Conservation (phyloP, 2,113 vertebrate species). For the Ramphastos sulfuratus region DNA sequence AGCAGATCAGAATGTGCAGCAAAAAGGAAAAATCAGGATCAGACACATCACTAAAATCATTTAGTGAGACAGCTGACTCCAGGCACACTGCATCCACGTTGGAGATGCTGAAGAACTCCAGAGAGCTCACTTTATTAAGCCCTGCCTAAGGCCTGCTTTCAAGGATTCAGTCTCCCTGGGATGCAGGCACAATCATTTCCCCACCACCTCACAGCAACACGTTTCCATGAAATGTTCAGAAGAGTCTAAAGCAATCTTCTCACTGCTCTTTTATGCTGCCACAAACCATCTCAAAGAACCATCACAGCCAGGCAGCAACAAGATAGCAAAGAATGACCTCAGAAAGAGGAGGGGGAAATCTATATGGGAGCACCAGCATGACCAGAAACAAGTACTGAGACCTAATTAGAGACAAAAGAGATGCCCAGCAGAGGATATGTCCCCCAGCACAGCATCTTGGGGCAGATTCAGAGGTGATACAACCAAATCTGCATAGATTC, state of each 20-base stretch:
- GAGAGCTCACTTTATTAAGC: neutral
- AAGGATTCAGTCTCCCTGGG: neutral
- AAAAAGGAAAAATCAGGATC: neutral
- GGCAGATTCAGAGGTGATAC: too few species aligned
- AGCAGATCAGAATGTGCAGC: neutral
- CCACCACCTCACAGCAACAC: neutral
- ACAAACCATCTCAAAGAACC: neutral
- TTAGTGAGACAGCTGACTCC: neutral
- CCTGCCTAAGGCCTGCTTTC: neutral
- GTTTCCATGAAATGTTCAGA: neutral
- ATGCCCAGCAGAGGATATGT: neutral
- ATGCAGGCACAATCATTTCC: neutral
- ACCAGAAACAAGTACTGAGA: neutral
- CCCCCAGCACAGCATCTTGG: neutral
- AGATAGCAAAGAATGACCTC: neutral
- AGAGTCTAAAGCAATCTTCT: neutral
- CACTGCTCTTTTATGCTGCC: neutral
- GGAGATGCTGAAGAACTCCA: neutral
- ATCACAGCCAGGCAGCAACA: neutral
- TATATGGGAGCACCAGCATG: neutral
- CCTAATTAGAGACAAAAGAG: neutral
- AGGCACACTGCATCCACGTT: neutral
- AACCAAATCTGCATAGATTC: rapidly evolving
- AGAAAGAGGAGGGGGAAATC: neutral
- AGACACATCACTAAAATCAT: neutral